A percentile compares a stretch with the other conserved stretches of the same genome.
Evolutionary conservation across 2,888 invertebrate genomes (phyloP).

Genomic region (Microctonus aethiopoides): DNA sequence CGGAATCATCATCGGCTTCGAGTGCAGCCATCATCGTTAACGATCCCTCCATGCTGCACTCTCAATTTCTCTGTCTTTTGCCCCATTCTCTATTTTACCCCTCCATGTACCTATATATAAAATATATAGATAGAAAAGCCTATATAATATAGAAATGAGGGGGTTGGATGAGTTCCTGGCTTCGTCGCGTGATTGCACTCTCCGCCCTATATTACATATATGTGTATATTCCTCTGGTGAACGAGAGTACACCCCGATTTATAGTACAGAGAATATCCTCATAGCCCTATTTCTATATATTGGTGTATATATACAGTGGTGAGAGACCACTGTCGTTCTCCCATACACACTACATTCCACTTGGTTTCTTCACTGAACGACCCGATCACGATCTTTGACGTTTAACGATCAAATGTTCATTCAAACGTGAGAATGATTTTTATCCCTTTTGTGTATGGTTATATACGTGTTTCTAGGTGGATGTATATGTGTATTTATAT

Average conservation of each 20-base stretch:
- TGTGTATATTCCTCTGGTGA: background rate
- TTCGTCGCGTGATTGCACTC: constrained; percentile 23
- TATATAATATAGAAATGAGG: background rate
- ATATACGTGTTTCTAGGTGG: no score
- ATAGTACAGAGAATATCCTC: constrained; percentile 15
- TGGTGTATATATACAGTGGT: background rate
- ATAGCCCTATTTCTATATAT: background rate
- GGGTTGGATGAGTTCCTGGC: constrained; percentile 17
- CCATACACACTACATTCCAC: constrained; percentile 16
- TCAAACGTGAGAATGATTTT: constrained; percentile 18
- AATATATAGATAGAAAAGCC: background rate
- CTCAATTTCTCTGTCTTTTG: no score
- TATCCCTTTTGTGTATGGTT: background rate
- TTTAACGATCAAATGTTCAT: constrained; percentile 16
- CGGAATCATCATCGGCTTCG: constrained; percentile 50
- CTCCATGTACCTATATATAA: background rate
- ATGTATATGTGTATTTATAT: background rate
- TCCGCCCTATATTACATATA: background rate
- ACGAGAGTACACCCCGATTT: constrained; percentile 14
- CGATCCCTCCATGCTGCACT: constrained; percentile 41
- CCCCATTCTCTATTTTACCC: constrained; percentile 13
- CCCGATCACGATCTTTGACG: constrained; percentile 15
- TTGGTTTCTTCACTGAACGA: constrained; percentile 10
- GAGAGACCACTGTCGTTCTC: constrained; percentile 15
- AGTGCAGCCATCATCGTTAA: constrained; percentile 55